Percentiles rank a stretch among this genome's conserved stretches.
Evolutionary conservation across 2,113 vertebrate genomes (phyloP).

Genomic region (Lepisosteus oculatus): DNA sequence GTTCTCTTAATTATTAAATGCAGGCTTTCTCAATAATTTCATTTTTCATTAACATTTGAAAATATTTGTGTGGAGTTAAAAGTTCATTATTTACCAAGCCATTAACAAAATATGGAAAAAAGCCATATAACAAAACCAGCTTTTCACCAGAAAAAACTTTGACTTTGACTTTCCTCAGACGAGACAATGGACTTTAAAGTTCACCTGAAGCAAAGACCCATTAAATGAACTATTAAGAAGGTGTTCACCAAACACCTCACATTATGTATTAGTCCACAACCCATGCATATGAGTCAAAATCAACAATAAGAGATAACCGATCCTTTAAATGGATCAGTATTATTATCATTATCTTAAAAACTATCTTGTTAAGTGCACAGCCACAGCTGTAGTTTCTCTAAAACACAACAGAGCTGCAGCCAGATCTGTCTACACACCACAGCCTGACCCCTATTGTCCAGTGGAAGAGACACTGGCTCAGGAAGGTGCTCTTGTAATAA

Average conservation of each 20-base stretch:
- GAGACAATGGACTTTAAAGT: constrained; percentile 7
- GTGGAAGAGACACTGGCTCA: too few relatives aligned
- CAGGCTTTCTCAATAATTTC: too few relatives aligned
- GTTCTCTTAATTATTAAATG: too few relatives aligned
- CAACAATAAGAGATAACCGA: constrained; percentile 4
- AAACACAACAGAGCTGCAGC: too few relatives aligned
- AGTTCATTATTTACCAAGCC: too few relatives aligned
- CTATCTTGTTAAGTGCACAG: neutral
- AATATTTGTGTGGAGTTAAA: too few relatives aligned
- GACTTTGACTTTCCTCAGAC: neutral
- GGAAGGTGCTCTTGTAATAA: too few relatives aligned
- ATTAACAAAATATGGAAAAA: too few relatives aligned
- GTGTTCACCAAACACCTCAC: constrained; percentile 2
- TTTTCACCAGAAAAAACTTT: too few relatives aligned
- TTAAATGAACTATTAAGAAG: constrained; percentile 9
- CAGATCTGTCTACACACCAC: neutral
- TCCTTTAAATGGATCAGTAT: constrained; percentile 5
- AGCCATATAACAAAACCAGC: too few relatives aligned
- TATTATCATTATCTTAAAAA: neutral
- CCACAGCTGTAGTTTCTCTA: neutral
- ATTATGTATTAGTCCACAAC: constrained; percentile 13
- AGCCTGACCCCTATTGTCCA: too few relatives aligned
- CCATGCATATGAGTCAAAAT: neutral
- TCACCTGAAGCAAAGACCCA: constrained; percentile 12
- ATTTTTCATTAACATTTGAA: too few relatives aligned